A percentile compares a stretch with the other conserved stretches of the same genome.
These are phyloP conservation scores for Rhagophthalmus giganteus DNA, from an alignment of 2,888 invertebrate genomes.

Conservation along the genomic window DNA sequence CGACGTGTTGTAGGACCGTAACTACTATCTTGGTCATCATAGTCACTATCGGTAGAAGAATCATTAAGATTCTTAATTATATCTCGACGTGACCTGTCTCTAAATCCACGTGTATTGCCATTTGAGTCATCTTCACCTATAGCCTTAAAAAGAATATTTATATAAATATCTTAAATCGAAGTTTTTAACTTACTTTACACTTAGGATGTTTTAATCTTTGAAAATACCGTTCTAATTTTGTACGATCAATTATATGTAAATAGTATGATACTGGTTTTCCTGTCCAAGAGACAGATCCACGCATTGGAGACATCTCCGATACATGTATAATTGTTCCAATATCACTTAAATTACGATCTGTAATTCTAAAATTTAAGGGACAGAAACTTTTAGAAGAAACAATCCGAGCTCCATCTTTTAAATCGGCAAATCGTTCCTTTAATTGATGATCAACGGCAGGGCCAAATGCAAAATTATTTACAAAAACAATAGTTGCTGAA, in stretches of 20 bases:
- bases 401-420: conserved; percentile 93
- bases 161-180: background rate
- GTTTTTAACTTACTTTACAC: conserved; percentile 59
- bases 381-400: conserved; percentile 99
- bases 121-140: conserved; percentile 41
- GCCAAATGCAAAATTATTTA: conserved; percentile 99
- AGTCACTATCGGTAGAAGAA: conserved; percentile 52
- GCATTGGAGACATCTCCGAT: conserved; percentile 90
- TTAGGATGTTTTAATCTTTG: conserved; percentile 91
- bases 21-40: conserved; percentile 53
- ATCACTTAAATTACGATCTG: conserved; percentile 95
- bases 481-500: conserved; percentile 93
- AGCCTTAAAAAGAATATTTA: conserved; percentile 9
- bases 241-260: conserved; percentile 96
- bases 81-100: conserved; percentile 59
- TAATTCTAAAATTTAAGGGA: conserved; percentile 97
- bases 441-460: conserved; percentile 96
- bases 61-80: conserved; percentile 58
- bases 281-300: conserved; percentile 98
- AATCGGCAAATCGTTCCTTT: conserved; percentile 94
- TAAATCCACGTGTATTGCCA: conserved; percentile 43
- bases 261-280: conserved; percentile 98
- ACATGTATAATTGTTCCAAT: conserved; percentile 99
- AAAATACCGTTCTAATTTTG: conserved; percentile 95
- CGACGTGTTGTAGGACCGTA: conserved; percentile 72